phyloP scores from a whole-genome alignment of 2,888 invertebrate genomes.

The Drosophila glabriapex region DNA sequence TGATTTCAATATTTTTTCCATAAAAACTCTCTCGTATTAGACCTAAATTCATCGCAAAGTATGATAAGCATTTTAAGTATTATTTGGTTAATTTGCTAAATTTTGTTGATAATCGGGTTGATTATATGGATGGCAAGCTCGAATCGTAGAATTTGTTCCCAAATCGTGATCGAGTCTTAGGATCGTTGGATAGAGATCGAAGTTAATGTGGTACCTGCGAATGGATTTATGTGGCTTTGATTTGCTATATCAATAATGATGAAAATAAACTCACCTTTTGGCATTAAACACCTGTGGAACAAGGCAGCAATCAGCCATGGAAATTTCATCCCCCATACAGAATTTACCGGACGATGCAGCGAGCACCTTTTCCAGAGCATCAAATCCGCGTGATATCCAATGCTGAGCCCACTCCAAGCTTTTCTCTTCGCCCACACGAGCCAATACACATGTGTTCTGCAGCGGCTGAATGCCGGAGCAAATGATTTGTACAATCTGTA shows the following conservation, averaged over 20 bases:
- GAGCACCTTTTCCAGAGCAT: conserved; percentile 94
- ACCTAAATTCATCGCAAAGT: background rate
- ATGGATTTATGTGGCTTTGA: background rate
- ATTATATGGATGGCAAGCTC: conserved; percentile 94
- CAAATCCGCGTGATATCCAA: conserved; percentile 95
- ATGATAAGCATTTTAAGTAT: background rate
- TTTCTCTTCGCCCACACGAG: conserved; percentile 93
- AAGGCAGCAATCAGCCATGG: conserved; percentile 96
- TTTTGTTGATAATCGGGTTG: conserved; percentile 98
- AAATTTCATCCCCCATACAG: conserved; percentile 96
- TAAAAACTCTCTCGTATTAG: background rate
- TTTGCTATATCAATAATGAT: background rate
- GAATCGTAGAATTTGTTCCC: conserved; percentile 94
- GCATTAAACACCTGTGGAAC: conserved; percentile 98
- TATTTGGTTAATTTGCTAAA: conserved; percentile 88
- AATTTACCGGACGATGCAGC: conserved; percentile 94
- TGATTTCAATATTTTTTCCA: background rate
- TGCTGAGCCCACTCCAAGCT: conserved; percentile 96
- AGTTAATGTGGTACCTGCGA: conserved; percentile 94
- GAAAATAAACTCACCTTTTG: conserved; percentile 82
- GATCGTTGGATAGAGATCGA: conserved; percentile 95
- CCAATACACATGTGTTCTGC: conserved; percentile 95
- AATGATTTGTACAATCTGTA: conserved; percentile 96
- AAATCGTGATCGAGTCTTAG: conserved; percentile 93
- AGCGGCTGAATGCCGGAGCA: conserved; percentile 97